These are phyloP conservation scores for Rattus rattus DNA, from an alignment of 2,113 vertebrate species.

Conservation along the genomic window DNA sequence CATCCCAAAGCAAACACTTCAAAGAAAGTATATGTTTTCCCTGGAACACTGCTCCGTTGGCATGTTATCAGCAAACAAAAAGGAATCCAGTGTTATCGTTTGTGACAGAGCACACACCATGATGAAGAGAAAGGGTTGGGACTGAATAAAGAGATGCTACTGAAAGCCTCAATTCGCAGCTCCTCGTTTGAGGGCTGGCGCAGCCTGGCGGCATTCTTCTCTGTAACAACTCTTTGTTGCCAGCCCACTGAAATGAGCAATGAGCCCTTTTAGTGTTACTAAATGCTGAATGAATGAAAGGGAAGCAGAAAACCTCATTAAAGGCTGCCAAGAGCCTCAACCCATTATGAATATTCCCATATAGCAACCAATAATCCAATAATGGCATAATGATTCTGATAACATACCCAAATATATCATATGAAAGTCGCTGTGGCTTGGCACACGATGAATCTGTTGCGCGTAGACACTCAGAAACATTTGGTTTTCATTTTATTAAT, in stretches of 20 bases:
- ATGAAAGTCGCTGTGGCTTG: constrained; percentile 66
- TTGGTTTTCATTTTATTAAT: constrained; percentile 47
- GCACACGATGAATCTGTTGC: constrained; percentile 20
- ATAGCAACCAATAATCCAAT: constrained; percentile 68
- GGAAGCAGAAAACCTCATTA: constrained; percentile 83
- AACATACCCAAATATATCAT: constrained; percentile 79
- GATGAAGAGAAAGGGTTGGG: constrained; percentile 48
- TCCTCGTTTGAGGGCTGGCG: not conserved
- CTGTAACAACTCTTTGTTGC: constrained; percentile 6
- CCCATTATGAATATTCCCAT: constrained; percentile 77
- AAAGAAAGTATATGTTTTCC: constrained; percentile 41
- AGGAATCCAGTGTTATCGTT: constrained; percentile 54
- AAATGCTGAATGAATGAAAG: constrained; percentile 74
- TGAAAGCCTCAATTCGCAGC: constrained; percentile 24
- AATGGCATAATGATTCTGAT: constrained; percentile 81
- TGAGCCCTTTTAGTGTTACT: constrained; percentile 62
- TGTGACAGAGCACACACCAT: constrained; percentile 18
- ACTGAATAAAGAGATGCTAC: constrained; percentile 25
- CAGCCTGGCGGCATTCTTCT: not conserved
- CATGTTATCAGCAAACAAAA: constrained; percentile 60
- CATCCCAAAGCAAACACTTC: constrained; percentile 34
- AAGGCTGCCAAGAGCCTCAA: constrained; percentile 75
- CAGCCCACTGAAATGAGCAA: constrained; percentile 64
- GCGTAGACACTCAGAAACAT: not conserved
- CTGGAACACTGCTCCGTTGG: constrained; percentile 44